A percentile compares a stretch with the other conserved stretches of the same genome.
Conservation (phyloP, 2,113 vertebrate species). For the Eurystomus gularis region DNA sequence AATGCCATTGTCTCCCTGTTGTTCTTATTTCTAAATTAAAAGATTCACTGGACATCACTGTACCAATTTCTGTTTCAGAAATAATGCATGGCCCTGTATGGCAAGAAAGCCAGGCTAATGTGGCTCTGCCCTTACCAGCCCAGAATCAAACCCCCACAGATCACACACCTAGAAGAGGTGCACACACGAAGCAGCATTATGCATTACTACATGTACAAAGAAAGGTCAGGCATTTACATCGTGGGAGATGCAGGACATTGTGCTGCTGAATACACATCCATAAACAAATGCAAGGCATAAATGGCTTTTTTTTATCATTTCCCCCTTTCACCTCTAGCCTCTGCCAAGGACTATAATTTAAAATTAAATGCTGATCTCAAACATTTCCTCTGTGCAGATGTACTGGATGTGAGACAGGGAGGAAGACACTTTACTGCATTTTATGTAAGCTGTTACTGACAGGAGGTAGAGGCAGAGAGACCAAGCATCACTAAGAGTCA, state of each 20-base stretch:
- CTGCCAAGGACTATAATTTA: neutral
- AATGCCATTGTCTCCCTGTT: neutral
- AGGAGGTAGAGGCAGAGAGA: neutral
- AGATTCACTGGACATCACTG: neutral
- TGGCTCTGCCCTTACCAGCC: neutral
- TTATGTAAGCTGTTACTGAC: neutral
- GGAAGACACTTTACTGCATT: neutral
- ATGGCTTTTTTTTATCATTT: neutral
- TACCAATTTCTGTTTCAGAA: neutral
- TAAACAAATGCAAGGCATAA: neutral
- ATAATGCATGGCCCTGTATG: rapidly evolving
- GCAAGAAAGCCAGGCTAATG: neutral
- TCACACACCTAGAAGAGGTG: neutral
- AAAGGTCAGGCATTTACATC: neutral
- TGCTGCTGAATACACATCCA: neutral
- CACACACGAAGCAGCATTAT: neutral
- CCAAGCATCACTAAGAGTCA: neutral
- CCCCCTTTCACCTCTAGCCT: neutral
- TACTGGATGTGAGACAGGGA: neutral
- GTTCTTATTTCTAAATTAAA: neutral
- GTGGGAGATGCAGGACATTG: neutral
- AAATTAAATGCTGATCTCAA: neutral
- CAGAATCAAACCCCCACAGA: neutral
- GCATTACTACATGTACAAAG: neutral
- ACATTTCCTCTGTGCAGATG: neutral